Conservation (phyloP, 2,113 vertebrate species). For the Propithecus coquereli region DNA sequence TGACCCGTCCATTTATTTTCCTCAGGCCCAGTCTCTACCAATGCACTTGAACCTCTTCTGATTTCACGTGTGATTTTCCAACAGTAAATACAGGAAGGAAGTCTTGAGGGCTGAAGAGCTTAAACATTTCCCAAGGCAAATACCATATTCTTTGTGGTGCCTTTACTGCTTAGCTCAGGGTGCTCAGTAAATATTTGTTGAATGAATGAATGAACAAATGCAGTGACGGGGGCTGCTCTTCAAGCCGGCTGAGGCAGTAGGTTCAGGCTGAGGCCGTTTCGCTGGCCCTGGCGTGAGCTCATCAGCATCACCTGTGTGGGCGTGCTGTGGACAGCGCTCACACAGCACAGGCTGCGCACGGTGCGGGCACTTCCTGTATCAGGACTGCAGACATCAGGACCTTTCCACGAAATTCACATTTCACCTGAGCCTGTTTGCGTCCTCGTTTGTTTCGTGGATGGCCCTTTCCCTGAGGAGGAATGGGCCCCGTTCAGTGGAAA, state of each 20-base stretch:
- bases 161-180: neutral
- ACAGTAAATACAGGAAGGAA: neutral
- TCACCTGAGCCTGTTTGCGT: rapidly evolving
- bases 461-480: neutral
- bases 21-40: neutral
- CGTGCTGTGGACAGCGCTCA: neutral
- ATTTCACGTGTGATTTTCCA: neutral
- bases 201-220: neutral
- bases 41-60: neutral
- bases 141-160: neutral
- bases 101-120: neutral
- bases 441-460: neutral
- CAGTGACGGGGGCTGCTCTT: neutral
- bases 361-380: neutral
- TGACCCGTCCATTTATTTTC: neutral
- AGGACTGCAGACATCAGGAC: neutral
- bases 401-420: neutral
- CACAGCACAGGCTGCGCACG: no score
- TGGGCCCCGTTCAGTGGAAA: neutral
- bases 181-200: neutral
- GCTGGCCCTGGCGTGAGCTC: neutral
- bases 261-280: neutral
- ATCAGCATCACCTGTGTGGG: no score
- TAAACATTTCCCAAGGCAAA: neutral
- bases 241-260: neutral